These are phyloP conservation scores for Esox lucius DNA, from an alignment of 2,797 vertebrate species.

Conservation along the genomic window DNA sequence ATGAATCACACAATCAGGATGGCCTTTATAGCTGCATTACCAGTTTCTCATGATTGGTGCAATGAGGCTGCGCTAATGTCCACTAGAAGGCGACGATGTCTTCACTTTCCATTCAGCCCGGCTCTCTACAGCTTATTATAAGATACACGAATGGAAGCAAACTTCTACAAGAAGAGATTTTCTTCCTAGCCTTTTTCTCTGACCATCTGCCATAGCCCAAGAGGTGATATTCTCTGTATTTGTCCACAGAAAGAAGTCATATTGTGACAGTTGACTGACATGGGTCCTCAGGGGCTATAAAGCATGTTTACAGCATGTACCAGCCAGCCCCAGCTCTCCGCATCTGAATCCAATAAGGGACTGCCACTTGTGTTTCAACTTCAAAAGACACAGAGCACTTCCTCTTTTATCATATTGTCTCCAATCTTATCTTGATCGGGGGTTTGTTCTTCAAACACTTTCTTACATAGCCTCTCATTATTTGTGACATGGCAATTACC, in stretches of 20 bases:
- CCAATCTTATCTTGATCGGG: slow-evolving; percentile 76
- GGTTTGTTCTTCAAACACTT: slow-evolving; percentile 72
- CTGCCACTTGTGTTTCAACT: slow-evolving; percentile 59
- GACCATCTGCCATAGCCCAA: not conserved
- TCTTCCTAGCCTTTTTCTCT: not conserved
- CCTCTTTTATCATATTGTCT: slow-evolving; percentile 61
- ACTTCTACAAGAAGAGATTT: not conserved
- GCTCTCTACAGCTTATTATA: not conserved
- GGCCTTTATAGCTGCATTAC: not conserved
- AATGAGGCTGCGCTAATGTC: slow-evolving; percentile 17
- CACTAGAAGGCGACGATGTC: slow-evolving; percentile 48
- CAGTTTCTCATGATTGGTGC: not conserved
- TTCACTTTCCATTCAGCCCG: slow-evolving; percentile 6
- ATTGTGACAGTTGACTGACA: slow-evolving; percentile 5
- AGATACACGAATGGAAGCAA: not conserved
- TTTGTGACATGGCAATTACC: slow-evolving; percentile 72
- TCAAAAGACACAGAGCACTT: slow-evolving; percentile 60
- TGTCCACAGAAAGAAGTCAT: not conserved
- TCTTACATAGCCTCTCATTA: slow-evolving; percentile 66
- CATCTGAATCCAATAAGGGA: slow-evolving; percentile 27
- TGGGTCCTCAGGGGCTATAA: not conserved
- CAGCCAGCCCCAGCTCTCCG: not conserved
- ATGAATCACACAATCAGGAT: not conserved
- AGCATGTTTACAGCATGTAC: not conserved
- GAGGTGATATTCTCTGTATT: not conserved